Evolutionary conservation across 2,797 vertebrate species (phyloP), one percentile per base, ranked within the genome.

Genomic region (Erpetoichthys calabaricus): DNA sequence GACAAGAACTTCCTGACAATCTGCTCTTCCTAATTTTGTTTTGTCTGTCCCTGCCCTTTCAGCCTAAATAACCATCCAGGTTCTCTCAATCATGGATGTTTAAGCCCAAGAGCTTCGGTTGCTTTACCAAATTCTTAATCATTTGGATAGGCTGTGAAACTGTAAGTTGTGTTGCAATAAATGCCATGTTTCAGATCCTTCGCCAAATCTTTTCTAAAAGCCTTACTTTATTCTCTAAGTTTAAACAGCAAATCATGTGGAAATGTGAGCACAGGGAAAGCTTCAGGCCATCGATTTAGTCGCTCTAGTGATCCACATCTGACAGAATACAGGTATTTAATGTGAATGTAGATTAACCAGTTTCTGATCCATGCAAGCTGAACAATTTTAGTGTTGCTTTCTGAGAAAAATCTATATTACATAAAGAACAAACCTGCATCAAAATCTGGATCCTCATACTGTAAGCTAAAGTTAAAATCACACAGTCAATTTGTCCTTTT

Each of bases 401-500:
- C 46, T 63, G 49, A 53, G 55, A 45, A 5, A 63, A 60, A 42
- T 63, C 62, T 42, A 62, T 62, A 42, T 62, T 57, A 9, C 10
- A 56, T 10, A 57, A 44, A 53, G 57, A 59, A 52, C 54, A 59
- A 8, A 59, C 55, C 2, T 53, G 57, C 53, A 59, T 47, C 46
- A 41, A 65, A 65, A 47, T 62, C 61, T 42, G 7, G 43, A 47
- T 58, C 64, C 56, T 65, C 56, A 44, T 57, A 65, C 10, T 66
- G 54, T 4, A 63, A 8, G 7, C 25, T 54, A n/a, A 66, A 66
- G 5, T 53, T 10, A 53, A 53, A 63, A 6, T 51, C 8, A 52
- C 57, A 42, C 42, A 25, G 6, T 45, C 51, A 60, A 47, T 47
- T 62, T 60, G 43, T 58, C 52, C n/a, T n/a, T 10, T 46, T 61